Percentiles rank a stretch among this genome's conserved stretches.
Evolutionary conservation across 2,888 invertebrate species (phyloP).

Genomic region (Ennomos quercinarius): DNA sequence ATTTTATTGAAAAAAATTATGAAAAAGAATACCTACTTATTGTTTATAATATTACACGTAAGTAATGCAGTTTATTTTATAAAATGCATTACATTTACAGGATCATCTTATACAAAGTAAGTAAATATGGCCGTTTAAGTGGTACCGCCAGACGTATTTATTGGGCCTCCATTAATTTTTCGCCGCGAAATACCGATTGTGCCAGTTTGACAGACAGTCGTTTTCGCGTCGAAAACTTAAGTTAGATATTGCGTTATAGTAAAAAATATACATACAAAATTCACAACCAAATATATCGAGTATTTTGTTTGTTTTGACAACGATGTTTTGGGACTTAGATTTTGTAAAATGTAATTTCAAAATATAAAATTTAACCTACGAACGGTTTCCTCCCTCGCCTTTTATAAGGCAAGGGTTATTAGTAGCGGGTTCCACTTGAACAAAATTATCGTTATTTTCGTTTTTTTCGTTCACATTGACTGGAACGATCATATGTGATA

Average conservation of each 20-base stretch:
- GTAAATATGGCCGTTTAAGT: slow-evolving; percentile 45
- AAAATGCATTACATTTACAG: too few species aligned
- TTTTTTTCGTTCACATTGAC: too few species aligned
- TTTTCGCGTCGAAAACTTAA: slow-evolving; percentile 1
- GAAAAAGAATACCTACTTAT: too few species aligned
- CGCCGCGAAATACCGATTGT: background rate
- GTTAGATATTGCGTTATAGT: slow-evolving; percentile 14
- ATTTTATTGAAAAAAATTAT: too few species aligned
- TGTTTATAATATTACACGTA: too few species aligned
- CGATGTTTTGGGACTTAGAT: slow-evolving; percentile 29
- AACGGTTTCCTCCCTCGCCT: slow-evolving; percentile 5
- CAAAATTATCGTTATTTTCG: too few species aligned
- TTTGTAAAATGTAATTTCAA: slow-evolving; percentile 11
- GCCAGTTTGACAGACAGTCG: slow-evolving; percentile 5
- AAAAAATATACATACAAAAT: slow-evolving; percentile 29
- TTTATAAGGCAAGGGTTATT: too few species aligned
- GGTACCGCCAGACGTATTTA: slow-evolving; percentile 23
- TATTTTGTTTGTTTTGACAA: slow-evolving; percentile 35
- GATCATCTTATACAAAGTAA: slow-evolving; percentile 32
- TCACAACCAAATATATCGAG: slow-evolving; percentile 44
- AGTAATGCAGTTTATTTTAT: too few species aligned
- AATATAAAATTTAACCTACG: slow-evolving; percentile 9
- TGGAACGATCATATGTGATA: too few species aligned
- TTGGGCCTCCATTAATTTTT: background rate
- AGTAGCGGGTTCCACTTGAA: too few species aligned